phyloP scores from a whole-genome alignment of 2,113 vertebrate genomes.

The Callocephalon fimbriatum region DNA sequence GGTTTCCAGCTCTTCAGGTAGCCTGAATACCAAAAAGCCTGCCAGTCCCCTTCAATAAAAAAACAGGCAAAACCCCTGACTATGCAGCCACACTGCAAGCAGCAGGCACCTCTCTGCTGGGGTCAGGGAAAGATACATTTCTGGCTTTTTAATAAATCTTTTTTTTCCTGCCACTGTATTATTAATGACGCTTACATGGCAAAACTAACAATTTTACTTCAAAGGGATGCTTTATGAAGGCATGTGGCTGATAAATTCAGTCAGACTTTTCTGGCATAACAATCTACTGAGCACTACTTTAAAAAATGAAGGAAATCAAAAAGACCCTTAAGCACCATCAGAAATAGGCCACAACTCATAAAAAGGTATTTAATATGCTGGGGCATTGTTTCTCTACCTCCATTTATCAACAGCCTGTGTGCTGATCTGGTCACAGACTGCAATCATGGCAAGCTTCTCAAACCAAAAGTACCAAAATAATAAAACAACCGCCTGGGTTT shows the following conservation, averaged over 20 bases:
- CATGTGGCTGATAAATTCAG: neutral
- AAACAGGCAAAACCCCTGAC: neutral
- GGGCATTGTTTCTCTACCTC: neutral
- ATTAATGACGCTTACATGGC: constrained; percentile 41
- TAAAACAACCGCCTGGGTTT: neutral
- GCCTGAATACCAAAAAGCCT: constrained; percentile 19
- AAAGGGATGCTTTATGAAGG: constrained; percentile 2
- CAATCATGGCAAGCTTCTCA: neutral
- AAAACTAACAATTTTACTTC: constrained; percentile 50
- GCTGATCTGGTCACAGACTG: neutral
- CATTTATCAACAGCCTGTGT: neutral
- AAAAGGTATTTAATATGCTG: neutral
- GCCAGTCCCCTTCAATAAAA: neutral
- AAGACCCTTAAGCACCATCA: neutral
- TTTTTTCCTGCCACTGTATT: neutral
- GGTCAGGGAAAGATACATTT: neutral
- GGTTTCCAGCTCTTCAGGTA: neutral
- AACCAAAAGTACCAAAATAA: neutral
- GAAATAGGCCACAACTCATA: neutral
- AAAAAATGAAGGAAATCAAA: neutral
- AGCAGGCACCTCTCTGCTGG: neutral
- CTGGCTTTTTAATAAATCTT: neutral
- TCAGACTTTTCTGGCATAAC: neutral
- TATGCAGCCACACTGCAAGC: neutral
- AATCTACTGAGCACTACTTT: neutral